Conservation (phyloP, 2,888 invertebrate species). For the Mesoligia furuncula region DNA sequence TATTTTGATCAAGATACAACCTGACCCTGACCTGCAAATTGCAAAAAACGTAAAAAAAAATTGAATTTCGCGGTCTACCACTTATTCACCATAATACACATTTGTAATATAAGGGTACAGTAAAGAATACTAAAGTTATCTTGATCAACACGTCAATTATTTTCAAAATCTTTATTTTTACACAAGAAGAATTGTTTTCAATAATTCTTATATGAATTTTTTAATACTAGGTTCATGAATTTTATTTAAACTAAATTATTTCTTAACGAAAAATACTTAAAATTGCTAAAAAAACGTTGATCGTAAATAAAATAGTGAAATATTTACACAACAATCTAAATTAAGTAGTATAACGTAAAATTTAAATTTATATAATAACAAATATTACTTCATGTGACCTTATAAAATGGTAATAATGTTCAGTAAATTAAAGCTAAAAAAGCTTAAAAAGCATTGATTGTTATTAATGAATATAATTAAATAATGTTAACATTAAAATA, state of each 20-base stretch:
- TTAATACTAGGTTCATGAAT: constrained; percentile 79
- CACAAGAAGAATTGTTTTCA: constrained; percentile 84
- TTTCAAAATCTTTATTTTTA: constrained; percentile 87
- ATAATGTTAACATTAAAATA: constrained; percentile 66
- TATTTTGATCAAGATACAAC: too few relatives aligned
- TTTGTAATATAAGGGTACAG: not conserved
- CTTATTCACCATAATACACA: not conserved
- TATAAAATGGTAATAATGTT: constrained; percentile 72
- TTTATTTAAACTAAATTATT: constrained; percentile 74
- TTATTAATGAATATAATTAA: constrained; percentile 64
- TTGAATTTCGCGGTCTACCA: too few relatives aligned
- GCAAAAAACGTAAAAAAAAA: too few relatives aligned
- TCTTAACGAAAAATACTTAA: constrained; percentile 77
- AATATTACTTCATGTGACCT: constrained; percentile 76
- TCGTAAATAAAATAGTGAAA: constrained; percentile 82
- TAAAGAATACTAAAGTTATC: constrained; percentile 57
- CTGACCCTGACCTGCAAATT: too few relatives aligned
- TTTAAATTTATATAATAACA: constrained; percentile 83
- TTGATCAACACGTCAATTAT: constrained; percentile 67
- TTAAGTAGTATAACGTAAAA: constrained; percentile 82
- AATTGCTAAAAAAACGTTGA: constrained; percentile 80
- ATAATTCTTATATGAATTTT: constrained; percentile 80
- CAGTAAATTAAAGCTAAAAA: constrained; percentile 75
- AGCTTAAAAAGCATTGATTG: constrained; percentile 69
- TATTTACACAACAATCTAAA: constrained; percentile 88